These are phyloP conservation scores for Dasyornis broadbenti DNA, from an alignment of 2,113 vertebrate species.

Conservation along the genomic window DNA sequence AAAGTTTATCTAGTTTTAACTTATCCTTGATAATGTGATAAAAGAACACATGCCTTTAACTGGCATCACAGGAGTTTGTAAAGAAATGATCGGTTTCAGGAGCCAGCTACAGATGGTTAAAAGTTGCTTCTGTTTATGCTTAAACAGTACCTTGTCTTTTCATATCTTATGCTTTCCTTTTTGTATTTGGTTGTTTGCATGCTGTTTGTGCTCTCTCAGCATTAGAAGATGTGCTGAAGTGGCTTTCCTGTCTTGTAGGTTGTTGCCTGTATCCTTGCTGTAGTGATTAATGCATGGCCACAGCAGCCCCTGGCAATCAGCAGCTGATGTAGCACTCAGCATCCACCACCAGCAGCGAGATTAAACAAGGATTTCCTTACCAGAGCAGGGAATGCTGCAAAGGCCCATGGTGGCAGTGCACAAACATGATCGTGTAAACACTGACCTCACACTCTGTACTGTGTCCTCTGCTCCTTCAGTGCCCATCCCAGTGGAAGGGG, in stretches of 20 bases:
- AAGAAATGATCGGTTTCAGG: neutral
- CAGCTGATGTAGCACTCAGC: neutral
- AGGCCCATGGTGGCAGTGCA: neutral
- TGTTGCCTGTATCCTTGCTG: neutral
- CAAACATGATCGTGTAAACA: neutral
- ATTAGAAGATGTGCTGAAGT: neutral
- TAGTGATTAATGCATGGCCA: neutral
- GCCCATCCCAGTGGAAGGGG: too few species aligned
- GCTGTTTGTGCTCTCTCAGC: neutral
- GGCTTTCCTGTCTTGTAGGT: neutral
- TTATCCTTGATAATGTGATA: neutral
- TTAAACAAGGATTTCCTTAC: neutral
- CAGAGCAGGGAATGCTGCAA: neutral
- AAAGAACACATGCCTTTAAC: neutral
- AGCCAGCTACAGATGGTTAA: neutral
- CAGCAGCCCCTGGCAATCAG: neutral
- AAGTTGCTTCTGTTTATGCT: neutral
- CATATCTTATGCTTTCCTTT: neutral
- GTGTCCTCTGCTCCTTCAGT: neutral
- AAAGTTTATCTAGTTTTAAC: neutral
- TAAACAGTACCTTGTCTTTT: neutral
- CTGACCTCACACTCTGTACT: fast-evolving
- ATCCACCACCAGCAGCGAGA: neutral
- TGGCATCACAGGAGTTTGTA: neutral
- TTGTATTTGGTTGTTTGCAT: neutral